Evolutionary conservation across 2,113 vertebrate species (phyloP), one percentile per base, ranked within the genome.

Genomic region (Miniopterus natalensis): DNA sequence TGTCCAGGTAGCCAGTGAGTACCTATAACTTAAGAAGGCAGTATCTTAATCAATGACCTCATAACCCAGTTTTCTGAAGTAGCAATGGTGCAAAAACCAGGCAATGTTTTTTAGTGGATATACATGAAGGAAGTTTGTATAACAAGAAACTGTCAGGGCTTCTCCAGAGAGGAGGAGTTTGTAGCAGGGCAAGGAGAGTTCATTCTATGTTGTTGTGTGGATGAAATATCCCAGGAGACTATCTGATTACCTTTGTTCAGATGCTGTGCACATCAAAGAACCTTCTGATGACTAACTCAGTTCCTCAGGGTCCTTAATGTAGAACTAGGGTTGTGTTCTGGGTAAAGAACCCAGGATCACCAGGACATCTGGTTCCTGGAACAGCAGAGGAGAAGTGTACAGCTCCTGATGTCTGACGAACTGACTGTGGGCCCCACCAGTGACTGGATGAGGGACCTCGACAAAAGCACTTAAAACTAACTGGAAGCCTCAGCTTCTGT

Each of bases 201-300:
- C 94, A 94, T 77, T 84, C 84, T 80, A 71, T 4, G 0, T 59
- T 73, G 78, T 77, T 83, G 68, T 7, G 0, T 45, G 49, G 85
- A 78, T 59, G 21, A 65, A 75, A 45, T 70, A 86, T 78, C 94
- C 95, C 90, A n/a, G 71, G 96, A 95, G 92, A 90, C 84, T 97
- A 90, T 97, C 96, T 96, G 85, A 94, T 97, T 95, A 95, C 90
- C 92, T 96, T 94, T 94, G 65, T 84, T 95, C 84, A 92, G 80
- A 94, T 90, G 90, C 55, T 92, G 49, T 74, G 81, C 45, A 96
- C 57, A 96, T 97, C 92, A 92, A 94, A 97, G 88, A 85, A 73
- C 40, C 49, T 96, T 96, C 94, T 81, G 81, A 85, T 90, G 49
- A 92, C 70, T 92, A 92, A 92, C 88, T 85, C 55, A 57, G 66